Percentiles rank a stretch among this genome's conserved stretches.
Evolutionary conservation across 2,797 vertebrate species (phyloP).

Genomic region (Parotocinclus haroldoi): DNA sequence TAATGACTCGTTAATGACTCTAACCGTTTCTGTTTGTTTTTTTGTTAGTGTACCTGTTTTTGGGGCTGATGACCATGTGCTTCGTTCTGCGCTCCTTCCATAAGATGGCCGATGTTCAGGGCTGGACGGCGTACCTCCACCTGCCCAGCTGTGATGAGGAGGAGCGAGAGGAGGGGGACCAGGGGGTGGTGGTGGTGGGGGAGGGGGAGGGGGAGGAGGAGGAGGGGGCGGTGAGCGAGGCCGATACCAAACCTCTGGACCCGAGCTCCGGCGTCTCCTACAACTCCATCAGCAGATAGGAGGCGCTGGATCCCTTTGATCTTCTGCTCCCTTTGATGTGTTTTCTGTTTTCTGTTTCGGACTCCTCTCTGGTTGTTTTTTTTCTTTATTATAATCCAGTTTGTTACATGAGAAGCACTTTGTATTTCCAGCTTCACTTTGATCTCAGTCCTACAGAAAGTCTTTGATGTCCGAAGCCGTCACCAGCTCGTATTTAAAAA

Average conservation of each 20-base stretch:
- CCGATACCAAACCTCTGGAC: conserved; percentile 56
- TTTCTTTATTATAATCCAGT: too few relatives aligned
- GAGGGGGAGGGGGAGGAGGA: neutral
- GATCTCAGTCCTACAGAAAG: too few relatives aligned
- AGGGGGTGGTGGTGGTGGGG: conserved; percentile 17
- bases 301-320: too few relatives aligned
- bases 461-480: too few relatives aligned
- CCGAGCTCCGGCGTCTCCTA: conserved; percentile 62
- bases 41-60: conserved; percentile 71
- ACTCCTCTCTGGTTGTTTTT: too few relatives aligned
- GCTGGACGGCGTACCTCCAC: conserved; percentile 71
- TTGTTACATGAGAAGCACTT: too few relatives aligned
- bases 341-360: too few relatives aligned
- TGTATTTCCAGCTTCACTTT: too few relatives aligned
- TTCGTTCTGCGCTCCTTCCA: conserved; percentile 83
- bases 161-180: conserved; percentile 61
- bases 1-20: too few relatives aligned
- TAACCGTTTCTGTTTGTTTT: neutral
- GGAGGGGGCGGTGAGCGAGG: conserved; percentile 17
- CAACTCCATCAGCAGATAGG: conserved; percentile 64
- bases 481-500: too few relatives aligned
- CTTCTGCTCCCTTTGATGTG: too few relatives aligned
- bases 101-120: conserved; percentile 75
- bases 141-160: conserved; percentile 71
- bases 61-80: conserved; percentile 80